phyloP scores from a whole-genome alignment of 2,113 vertebrate genomes.

The Oenanthe melanoleuca region DNA sequence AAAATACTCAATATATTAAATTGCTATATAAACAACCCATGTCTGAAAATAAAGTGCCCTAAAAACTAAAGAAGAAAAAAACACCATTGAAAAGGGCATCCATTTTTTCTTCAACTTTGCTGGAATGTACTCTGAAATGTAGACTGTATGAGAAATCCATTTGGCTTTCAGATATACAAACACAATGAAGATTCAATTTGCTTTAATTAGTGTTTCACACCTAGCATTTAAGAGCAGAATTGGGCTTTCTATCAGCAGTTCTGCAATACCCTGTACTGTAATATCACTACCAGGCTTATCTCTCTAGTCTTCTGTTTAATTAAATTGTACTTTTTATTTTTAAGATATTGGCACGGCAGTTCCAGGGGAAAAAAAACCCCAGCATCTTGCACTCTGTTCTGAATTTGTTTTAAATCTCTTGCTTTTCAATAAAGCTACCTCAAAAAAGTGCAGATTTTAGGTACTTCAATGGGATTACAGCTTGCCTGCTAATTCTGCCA shows the following conservation, averaged over 20 bases:
- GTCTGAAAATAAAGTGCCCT: slow-evolving; percentile 16
- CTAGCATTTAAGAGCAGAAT: not conserved
- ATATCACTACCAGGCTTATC: not conserved
- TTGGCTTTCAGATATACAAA: not conserved
- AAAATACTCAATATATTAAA: slow-evolving; percentile 56
- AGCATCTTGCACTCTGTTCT: not conserved
- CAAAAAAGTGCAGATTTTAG: slow-evolving; percentile 4
- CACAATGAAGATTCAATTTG: not conserved
- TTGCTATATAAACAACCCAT: slow-evolving; percentile 38
- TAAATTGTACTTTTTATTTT: slow-evolving; percentile 19
- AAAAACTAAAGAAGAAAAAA: not conserved
- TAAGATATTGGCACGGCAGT: not conserved
- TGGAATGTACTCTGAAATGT: not conserved
- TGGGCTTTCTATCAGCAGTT: not conserved
- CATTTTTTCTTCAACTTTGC: not conserved
- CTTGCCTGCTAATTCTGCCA: slow-evolving; percentile 53
- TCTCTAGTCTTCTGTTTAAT: slow-evolving; percentile 6
- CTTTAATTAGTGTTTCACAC: slow-evolving; percentile 7
- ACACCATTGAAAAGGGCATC: not conserved
- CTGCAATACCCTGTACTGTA: not conserved
- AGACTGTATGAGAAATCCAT: not conserved
- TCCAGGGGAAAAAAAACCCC: not conserved
- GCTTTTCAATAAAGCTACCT: slow-evolving; percentile 16
- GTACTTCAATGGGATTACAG: slow-evolving; percentile 49
- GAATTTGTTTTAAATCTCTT: not conserved